These are phyloP conservation scores for Phalloptychus januarius DNA, from an alignment of 2,797 vertebrate genomes.

Conservation along the genomic window DNA sequence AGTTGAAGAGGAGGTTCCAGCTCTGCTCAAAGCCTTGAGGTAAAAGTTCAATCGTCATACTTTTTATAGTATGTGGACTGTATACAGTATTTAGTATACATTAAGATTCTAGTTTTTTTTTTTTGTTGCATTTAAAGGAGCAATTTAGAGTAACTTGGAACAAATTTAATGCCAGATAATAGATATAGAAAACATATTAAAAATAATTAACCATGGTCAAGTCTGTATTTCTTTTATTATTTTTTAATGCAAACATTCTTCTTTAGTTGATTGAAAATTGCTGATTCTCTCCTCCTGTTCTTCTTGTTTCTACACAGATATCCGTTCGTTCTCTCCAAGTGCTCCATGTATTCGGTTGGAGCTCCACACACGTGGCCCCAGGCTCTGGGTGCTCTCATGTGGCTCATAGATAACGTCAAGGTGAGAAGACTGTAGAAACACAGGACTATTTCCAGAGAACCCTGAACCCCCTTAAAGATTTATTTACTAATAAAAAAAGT, in stretches of 20 bases:
- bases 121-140: not conserved
- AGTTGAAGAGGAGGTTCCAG: conserved; percentile 95
- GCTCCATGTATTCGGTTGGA: conserved; percentile 96
- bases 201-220: not conserved
- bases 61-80: not conserved
- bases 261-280: not conserved
- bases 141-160: not conserved
- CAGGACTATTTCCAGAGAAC: accelerated
- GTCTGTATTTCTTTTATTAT: not conserved
- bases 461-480: not conserved
- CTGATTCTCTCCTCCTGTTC: conserved; percentile 14
- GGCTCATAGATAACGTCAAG: conserved; percentile 94
- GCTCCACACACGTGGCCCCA: conserved; percentile 98
- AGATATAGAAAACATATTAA: not conserved
- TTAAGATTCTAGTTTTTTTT: not conserved
- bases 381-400: conserved; percentile 91
- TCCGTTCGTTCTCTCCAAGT: conserved; percentile 93
- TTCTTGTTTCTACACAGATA: conserved; percentile 80
- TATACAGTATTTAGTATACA: not conserved
- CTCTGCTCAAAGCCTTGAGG: conserved; percentile 90
- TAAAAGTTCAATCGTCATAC: conserved; percentile 56
- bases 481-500: too few relatives aligned
- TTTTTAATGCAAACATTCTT: not conserved
- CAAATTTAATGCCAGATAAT: not conserved
- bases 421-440: conserved; percentile 69